phyloP scores from a whole-genome alignment of 2,888 invertebrate genomes.

The Eretmocerus hayati region DNA sequence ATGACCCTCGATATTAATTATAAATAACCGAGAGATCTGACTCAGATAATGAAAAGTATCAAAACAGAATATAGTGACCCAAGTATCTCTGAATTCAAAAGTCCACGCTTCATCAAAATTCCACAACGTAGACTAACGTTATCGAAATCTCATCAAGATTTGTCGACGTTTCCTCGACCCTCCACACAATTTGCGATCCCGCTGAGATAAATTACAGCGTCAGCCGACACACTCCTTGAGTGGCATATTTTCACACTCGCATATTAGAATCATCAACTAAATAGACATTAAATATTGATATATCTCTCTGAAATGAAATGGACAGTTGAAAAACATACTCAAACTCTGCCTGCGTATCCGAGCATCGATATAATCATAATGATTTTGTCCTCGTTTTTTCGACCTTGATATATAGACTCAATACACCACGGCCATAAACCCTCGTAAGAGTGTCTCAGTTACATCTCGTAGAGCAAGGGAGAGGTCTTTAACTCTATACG shows the following conservation, averaged over 20 bases:
- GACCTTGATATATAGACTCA: slow-evolving; percentile 18
- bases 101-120: no score
- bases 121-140: no score
- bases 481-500: background rate
- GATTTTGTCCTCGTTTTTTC: slow-evolving; percentile 9
- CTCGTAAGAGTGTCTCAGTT: slow-evolving; percentile 2
- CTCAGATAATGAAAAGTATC: no score
- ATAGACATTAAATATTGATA: no score
- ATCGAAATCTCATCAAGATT: background rate
- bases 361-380: slow-evolving; percentile 15
- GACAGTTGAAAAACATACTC: background rate
- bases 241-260: no score
- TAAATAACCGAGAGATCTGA: no score
- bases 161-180: no score
- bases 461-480: background rate
- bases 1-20: no score
- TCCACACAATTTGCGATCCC: background rate
- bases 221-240: background rate
- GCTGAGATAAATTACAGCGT: slow-evolving; percentile 1
- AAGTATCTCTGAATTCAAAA: background rate
- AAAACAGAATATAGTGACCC: no score
- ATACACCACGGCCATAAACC: no score
- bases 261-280: no score
- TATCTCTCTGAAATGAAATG: background rate
- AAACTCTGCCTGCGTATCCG: background rate